A percentile compares a stretch with the other conserved stretches of the same genome.
Conservation (phyloP, 2,113 vertebrate species). For the Rhinogobius similis region DNA sequence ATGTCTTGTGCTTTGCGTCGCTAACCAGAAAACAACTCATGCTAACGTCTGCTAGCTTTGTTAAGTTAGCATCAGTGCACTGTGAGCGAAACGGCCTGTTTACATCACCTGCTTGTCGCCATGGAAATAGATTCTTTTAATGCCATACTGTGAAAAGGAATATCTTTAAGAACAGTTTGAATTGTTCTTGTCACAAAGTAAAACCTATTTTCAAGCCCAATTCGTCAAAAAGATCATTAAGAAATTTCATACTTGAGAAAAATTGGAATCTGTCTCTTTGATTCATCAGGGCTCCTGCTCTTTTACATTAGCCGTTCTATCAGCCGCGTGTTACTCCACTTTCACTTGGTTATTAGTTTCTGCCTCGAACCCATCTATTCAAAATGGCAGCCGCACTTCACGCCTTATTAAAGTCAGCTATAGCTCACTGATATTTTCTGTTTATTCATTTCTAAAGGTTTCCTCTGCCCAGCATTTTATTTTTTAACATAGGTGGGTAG, state of each 20-base stretch:
- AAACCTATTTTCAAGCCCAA: neutral
- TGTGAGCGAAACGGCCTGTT: no score
- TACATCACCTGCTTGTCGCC: no score
- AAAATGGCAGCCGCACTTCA: slow-evolving; percentile 15
- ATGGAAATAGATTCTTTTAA: no score
- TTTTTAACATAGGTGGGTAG: no score
- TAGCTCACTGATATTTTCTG: slow-evolving; percentile 2
- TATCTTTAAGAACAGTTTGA: neutral
- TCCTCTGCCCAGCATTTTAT: neutral
- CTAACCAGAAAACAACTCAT: no score
- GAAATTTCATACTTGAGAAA: neutral
- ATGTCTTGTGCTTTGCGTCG: no score
- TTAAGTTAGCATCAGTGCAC: no score
- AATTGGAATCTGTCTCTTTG: neutral
- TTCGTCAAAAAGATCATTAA: slow-evolving; percentile 2
- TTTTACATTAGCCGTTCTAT: neutral
- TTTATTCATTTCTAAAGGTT: slow-evolving; percentile 8
- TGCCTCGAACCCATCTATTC: slow-evolving; percentile 2
- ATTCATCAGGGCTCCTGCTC: neutral
- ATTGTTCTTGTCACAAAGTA: slow-evolving; percentile 2
- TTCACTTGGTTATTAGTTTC: slow-evolving; percentile 8
- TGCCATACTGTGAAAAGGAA: no score
- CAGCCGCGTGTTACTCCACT: neutral
- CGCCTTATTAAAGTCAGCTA: slow-evolving; percentile 17
- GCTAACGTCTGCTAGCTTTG: no score